Percentiles rank a stretch among this genome's conserved stretches.
Conservation (phyloP, 2,888 invertebrate genomes). For the Cantharis rustica region DNA sequence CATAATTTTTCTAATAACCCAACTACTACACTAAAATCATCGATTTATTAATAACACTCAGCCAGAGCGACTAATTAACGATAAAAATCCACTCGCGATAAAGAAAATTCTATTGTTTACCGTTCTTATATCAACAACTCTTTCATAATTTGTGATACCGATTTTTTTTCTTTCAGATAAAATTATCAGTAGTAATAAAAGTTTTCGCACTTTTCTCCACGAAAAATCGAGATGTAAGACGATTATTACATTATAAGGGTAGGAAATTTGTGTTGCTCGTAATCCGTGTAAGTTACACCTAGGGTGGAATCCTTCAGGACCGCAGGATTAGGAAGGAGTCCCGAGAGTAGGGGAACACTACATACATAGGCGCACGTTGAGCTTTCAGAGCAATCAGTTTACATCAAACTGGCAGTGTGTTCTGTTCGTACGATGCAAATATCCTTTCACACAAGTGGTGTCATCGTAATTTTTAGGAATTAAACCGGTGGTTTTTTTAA, state of each 20-base stretch:
- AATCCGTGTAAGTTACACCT: constrained; percentile 27
- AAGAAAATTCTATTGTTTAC: constrained; percentile 22
- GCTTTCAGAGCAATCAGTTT: constrained; percentile 45
- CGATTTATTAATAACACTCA: constrained; percentile 7
- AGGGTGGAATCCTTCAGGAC: constrained; percentile 47
- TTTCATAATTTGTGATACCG: constrained; percentile 18
- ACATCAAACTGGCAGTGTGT: constrained; percentile 40
- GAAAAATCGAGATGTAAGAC: constrained; percentile 7
- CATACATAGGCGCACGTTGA: constrained; percentile 42
- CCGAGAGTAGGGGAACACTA: constrained; percentile 47
- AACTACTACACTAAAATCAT: background rate
- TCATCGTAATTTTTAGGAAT: constrained; percentile 39
- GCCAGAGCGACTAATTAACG: constrained; percentile 10
- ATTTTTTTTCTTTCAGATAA: constrained; percentile 15
- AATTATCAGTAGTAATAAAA: background rate
- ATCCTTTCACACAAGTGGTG: constrained; percentile 29
- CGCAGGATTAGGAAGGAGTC: constrained; percentile 40
- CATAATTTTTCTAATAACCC: background rate
- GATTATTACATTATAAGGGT: constrained; percentile 14
- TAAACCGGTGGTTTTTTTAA: constrained; percentile 13
- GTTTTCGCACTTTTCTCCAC: background rate
- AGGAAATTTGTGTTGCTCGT: constrained; percentile 12
- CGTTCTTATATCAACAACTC: constrained; percentile 7
- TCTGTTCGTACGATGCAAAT: constrained; percentile 29
- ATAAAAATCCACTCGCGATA: constrained; percentile 19